A percentile compares a stretch with the other conserved stretches of the same genome.
These are phyloP conservation scores for Caenorhabditis inopinata DNA, from an alignment of 1,140 invertebrate genomes.

Conservation along the genomic window DNA sequence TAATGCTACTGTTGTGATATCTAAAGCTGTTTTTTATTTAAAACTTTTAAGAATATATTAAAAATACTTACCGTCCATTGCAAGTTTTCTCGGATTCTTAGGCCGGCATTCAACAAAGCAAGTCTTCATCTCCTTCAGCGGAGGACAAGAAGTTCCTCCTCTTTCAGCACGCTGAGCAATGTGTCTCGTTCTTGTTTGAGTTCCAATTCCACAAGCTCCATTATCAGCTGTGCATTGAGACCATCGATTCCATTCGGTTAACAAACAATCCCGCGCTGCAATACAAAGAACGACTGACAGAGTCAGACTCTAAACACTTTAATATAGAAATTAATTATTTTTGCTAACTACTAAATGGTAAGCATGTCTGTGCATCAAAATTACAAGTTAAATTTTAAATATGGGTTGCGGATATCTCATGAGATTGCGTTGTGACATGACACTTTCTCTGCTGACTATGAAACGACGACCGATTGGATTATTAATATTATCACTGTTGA, in stretches of 20 bases:
- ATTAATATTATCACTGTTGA: too few species aligned
- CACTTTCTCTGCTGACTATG: too few species aligned
- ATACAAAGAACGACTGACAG: too few species aligned
- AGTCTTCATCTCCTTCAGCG: conserved; percentile 47
- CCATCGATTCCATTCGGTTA: conserved; percentile 52
- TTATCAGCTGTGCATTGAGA: conserved; percentile 45
- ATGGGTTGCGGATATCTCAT: too few species aligned
- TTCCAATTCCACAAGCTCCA: conserved; percentile 49
- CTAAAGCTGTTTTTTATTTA: conserved; percentile 45
- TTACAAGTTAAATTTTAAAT: too few species aligned
- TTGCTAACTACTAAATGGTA: too few species aligned
- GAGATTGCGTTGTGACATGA: too few species aligned
- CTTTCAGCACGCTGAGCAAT: conserved; percentile 41
- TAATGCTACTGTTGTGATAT: conserved; percentile 56
- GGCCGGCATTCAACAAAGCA: conserved; percentile 51
- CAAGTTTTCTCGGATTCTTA: not conserved
- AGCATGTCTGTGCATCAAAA: too few species aligned
- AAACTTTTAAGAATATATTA: not conserved
- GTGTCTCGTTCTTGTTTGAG: conserved; percentile 42
- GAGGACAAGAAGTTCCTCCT: conserved; percentile 48
- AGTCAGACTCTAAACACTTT: too few species aligned
- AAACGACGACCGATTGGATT: too few species aligned
- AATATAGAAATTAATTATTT: too few species aligned
- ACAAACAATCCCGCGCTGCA: conserved; percentile 52
- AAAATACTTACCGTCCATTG: not conserved